Base-by-base conservation (phyloP, 2,113 vertebrate species). In the Aplodontia rufa region DNA sequence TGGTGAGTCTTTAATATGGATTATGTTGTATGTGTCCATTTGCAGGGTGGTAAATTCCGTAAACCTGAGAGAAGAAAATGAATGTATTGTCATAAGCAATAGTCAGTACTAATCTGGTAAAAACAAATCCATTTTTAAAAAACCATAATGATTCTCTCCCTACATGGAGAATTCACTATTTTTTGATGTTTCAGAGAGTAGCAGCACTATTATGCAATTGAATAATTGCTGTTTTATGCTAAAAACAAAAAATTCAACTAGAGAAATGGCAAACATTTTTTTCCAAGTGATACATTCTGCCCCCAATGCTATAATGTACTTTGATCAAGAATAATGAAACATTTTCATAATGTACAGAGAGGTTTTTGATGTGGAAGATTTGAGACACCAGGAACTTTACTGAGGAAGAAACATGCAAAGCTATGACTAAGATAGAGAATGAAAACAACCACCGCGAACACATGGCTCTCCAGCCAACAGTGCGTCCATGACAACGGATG, bases 1-100 rank as follows among this genome's bases (percentile, higher is more conserved):
- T 78, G 99, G 99, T 99, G 97, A 99, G 99, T 98, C 92, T 91
- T 90, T 81, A 81, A 93, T 93, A 60, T 64, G 84, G 75, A 95
- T 55, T 90, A 8, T 64, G 26, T 91, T 32, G 93, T 1, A 84
- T 92, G 24, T 85, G 3, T 10, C 0, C 32, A 42, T 85, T 71
- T 91, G 49, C 75, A 24, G 37, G n/a, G 30, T 76, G 28, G 24
- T 69, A 40, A 40, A 76, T 78, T 83, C 45, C 87, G 58, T 79
- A 93, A 92, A 66, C 2, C n/a, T 20, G 51, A 91, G 45, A 79
- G 74, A 47, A 95, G 32, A 94, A 90, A 87, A 80, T 40, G 58
- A 55, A 37, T 49, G 17, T 5, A n/a, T 14, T 35, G 6, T 79
- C 75, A 64, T 9, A 90, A 76, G 47, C 24, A 79, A 81, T 9